Percentiles rank a stretch among this genome's conserved stretches.
Conservation (phyloP, 2,888 invertebrate species). For the Chymomyza procnemis region DNA sequence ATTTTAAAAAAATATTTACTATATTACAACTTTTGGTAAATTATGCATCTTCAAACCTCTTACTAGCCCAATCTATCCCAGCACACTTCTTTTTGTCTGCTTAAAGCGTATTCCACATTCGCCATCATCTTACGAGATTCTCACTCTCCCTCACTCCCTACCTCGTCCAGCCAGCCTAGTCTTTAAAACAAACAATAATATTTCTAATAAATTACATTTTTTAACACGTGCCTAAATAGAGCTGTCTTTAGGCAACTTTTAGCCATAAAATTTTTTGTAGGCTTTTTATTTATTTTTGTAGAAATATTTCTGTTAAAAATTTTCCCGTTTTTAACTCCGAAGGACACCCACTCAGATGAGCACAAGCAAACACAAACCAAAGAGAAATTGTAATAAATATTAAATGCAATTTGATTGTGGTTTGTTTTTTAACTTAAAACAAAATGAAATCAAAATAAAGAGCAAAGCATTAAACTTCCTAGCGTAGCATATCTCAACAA, state of each 20-base stretch:
- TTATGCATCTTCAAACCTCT: too few relatives aligned
- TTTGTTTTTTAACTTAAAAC: slow-evolving; percentile 21
- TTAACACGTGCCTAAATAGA: too few relatives aligned
- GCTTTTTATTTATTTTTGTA: slow-evolving; percentile 4
- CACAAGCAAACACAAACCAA: neutral
- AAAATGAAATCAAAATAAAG: slow-evolving; percentile 13
- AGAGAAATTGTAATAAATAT: slow-evolving; percentile 50
- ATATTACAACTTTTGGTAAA: too few relatives aligned
- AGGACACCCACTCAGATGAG: neutral
- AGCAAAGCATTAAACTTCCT: neutral
- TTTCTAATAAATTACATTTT: neutral
- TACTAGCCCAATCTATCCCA: too few relatives aligned
- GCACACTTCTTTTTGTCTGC: too few relatives aligned
- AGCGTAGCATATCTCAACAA: neutral
- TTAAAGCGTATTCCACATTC: too few relatives aligned
- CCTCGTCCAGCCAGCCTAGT: too few relatives aligned
- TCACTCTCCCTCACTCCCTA: too few relatives aligned
- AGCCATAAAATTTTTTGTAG: neutral
- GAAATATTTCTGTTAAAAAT: neutral
- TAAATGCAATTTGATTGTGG: slow-evolving; percentile 66
- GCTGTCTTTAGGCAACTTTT: neutral
- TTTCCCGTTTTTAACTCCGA: neutral
- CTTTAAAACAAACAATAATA: neutral
- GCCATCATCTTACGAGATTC: too few relatives aligned
- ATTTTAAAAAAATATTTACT: too few relatives aligned